Evolutionary conservation across 2,797 vertebrate genomes (phyloP), one percentile per base, ranked within the genome.

Genomic region (Microtus californicus): DNA sequence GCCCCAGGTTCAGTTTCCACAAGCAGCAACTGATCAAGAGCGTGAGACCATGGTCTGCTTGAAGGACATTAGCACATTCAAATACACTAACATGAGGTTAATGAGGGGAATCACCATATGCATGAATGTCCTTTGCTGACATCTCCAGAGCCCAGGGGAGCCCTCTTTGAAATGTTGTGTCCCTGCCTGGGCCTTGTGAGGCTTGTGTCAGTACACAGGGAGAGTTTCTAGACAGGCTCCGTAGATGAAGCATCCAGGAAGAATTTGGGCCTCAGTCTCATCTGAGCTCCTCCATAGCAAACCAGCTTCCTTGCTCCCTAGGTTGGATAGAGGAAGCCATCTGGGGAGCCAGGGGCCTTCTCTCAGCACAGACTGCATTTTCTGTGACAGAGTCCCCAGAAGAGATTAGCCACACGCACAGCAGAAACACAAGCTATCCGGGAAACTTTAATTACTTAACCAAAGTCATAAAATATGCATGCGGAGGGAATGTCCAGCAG

Each of bases 371-470:
- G 56, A 51, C 21, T 3, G 34, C 14, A n/a, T 31, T 76, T 91
- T 51, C 74, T 8, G 23, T n/a, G 40, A 63, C 6, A 31, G 63
- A 83, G 31, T 54, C 48, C 25, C 79, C 7, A 13, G 43, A 79
- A 87, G 86, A 90, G 89, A 93, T 67, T 63, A 93, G 92, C 89
- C 27, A 15, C 82, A 48, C 0, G 29, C 59, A 6, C 71, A 69
- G 82, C 0, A 73, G 6, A 94, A 92, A 90, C 89, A 51, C 88
- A 88, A 91, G 91, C 89, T 81, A 73, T 86, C 95, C 85, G 91
- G 93, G 80, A 93, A 89, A 96, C 69, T 94, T 97, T 95, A 95
- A 96, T 97, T 96, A 97, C 95, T 91, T 91, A 89, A 79, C 91
- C 77, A 59, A 96, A 93, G 89, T 93, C 61, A 95, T 96, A 93